Conservation (phyloP, 1,140 invertebrate species). For the Lycorma delicatula region DNA sequence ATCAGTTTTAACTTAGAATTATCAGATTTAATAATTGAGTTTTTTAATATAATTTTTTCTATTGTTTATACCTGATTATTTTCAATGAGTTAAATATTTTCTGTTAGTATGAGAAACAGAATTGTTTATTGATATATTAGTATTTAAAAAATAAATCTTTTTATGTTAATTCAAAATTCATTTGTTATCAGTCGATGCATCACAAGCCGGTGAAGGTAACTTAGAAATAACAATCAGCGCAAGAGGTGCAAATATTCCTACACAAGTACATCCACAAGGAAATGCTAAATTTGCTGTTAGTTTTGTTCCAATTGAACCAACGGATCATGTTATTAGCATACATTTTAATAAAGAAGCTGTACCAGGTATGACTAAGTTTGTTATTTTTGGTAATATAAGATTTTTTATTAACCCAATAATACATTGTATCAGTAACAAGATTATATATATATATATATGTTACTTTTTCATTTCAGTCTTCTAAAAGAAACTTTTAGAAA, state of each 20-base stretch:
- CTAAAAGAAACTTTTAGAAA: too few relatives aligned
- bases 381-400: neutral
- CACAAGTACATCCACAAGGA: constrained; percentile 93
- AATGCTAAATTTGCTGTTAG: constrained; percentile 84
- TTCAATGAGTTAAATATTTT: too few relatives aligned
- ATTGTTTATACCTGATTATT: too few relatives aligned
- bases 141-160: too few relatives aligned
- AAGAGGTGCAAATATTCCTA: constrained; percentile 88
- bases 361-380: constrained; percentile 43
- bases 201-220: constrained; percentile 94
- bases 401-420: neutral
- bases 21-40: too few relatives aligned
- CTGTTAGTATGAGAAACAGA: too few relatives aligned
- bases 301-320: constrained; percentile 87
- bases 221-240: constrained; percentile 94
- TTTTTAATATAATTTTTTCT: too few relatives aligned
- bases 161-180: too few relatives aligned
- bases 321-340: constrained; percentile 91
- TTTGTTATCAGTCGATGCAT: constrained; percentile 71
- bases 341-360: constrained; percentile 88
- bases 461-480: too few relatives aligned
- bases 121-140: too few relatives aligned
- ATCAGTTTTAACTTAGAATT: too few relatives aligned
- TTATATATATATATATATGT: too few relatives aligned
- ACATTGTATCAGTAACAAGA: neutral